phyloP scores from a whole-genome alignment of 1,140 invertebrate species.

The Oncopeltus fasciatus region DNA sequence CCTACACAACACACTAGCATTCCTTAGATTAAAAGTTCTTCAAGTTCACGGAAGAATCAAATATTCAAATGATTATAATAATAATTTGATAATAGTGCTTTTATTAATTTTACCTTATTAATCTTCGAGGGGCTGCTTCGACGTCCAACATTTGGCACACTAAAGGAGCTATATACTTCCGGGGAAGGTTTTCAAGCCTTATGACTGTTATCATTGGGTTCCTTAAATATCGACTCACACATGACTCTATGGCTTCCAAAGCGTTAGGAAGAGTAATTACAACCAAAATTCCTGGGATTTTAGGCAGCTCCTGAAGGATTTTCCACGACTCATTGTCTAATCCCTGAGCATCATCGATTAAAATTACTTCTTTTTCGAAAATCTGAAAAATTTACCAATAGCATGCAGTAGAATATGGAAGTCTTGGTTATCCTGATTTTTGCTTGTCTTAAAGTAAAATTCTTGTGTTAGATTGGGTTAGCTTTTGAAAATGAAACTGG shows the following conservation, averaged over 20 bases:
- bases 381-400: too few species aligned
- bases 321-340: constrained; percentile 38
- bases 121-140: constrained; percentile 39
- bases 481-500: too few species aligned
- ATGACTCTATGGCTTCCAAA: neutral
- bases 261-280: constrained; percentile 3
- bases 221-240: neutral
- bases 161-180: constrained; percentile 29
- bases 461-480: too few species aligned
- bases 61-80: too few species aligned
- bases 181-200: constrained; percentile 5
- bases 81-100: neutral
- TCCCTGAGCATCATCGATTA: constrained; percentile 37
- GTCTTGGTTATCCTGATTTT: too few species aligned
- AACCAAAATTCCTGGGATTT: constrained; percentile 15
- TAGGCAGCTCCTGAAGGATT: constrained; percentile 31
- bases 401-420: too few species aligned
- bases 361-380: constrained; percentile 33
- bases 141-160: constrained; percentile 45
- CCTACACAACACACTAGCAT: too few species aligned
- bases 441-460: too few species aligned
- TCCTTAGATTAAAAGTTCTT: too few species aligned
- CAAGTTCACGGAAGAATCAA: too few species aligned
- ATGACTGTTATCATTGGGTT: neutral
- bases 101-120: constrained; percentile 37